phyloP scores from a whole-genome alignment of 2,888 invertebrate species.

The Junonia oenone region DNA sequence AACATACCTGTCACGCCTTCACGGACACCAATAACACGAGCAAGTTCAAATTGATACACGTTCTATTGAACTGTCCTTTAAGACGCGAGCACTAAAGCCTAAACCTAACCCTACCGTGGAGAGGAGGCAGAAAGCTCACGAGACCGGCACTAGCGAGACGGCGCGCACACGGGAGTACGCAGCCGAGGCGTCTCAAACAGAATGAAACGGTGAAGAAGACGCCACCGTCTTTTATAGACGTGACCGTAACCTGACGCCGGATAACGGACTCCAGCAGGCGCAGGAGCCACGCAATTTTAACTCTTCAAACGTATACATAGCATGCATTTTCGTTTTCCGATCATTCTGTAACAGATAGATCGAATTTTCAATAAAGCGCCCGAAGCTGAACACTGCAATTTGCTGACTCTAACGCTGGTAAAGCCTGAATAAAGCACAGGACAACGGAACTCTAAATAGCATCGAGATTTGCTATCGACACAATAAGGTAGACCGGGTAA shows the following conservation, averaged over 20 bases:
- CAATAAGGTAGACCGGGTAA: constrained; percentile 13
- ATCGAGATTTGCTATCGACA: constrained; percentile 33
- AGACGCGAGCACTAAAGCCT: constrained; percentile 59
- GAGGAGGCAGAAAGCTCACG: constrained; percentile 42
- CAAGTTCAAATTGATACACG: constrained; percentile 59
- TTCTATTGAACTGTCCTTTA: constrained; percentile 59
- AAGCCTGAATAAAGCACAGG: constrained; percentile 50
- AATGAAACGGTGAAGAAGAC: constrained; percentile 79
- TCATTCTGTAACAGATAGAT: constrained; percentile 61
- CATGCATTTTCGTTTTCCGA: constrained; percentile 12
- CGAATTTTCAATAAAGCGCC: constrained; percentile 76
- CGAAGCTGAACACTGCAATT: constrained; percentile 70
- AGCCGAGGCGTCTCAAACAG: constrained; percentile 68
- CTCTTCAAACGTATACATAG: constrained; percentile 31
- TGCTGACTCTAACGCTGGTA: constrained; percentile 53
- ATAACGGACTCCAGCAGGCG: constrained; percentile 68
- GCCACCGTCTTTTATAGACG: constrained; percentile 78
- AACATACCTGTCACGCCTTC: constrained; percentile 41
- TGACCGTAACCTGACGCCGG: constrained; percentile 78
- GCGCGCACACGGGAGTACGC: constrained; percentile 49
- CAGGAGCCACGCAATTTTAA: constrained; percentile 45
- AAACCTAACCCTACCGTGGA: constrained; percentile 41
- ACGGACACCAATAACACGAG: constrained; percentile 48
- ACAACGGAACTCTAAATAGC: constrained; percentile 61
- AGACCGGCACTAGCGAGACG: constrained; percentile 45